Conservation (phyloP, 1,140 invertebrate species). For the Colletes gigas region DNA sequence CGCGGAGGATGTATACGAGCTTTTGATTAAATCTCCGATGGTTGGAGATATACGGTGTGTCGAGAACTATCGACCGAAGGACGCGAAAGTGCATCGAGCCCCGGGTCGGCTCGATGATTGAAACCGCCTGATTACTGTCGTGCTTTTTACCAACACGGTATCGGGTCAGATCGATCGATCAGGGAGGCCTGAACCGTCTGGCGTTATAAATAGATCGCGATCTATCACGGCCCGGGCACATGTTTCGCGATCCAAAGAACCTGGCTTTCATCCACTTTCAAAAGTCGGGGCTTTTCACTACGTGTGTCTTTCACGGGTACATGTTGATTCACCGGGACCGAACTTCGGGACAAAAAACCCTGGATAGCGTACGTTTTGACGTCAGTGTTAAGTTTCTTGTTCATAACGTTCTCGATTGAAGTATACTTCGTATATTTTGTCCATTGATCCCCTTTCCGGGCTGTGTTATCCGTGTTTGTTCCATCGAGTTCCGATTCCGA, state of each 20-base stretch:
- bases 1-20: background rate
- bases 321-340: no score
- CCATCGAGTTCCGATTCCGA: no score
- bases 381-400: no score
- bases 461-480: no score
- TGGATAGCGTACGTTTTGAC: no score
- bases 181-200: background rate
- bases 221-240: background rate
- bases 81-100: background rate
- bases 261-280: background rate
- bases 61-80: background rate
- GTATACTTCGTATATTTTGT: no score
- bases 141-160: background rate
- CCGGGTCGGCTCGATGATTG: background rate
- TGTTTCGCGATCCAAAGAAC: background rate
- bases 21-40: background rate
- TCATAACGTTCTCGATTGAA: no score
- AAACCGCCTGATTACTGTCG: conserved; percentile 12
- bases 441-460: no score
- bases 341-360: no score
- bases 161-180: background rate
- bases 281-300: background rate
- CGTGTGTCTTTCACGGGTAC: background rate
- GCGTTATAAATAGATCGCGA: conserved; percentile 17
- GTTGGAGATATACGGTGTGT: background rate